Conservation (phyloP, 2,113 vertebrate species). For the Tragelaphus imberbis region DNA sequence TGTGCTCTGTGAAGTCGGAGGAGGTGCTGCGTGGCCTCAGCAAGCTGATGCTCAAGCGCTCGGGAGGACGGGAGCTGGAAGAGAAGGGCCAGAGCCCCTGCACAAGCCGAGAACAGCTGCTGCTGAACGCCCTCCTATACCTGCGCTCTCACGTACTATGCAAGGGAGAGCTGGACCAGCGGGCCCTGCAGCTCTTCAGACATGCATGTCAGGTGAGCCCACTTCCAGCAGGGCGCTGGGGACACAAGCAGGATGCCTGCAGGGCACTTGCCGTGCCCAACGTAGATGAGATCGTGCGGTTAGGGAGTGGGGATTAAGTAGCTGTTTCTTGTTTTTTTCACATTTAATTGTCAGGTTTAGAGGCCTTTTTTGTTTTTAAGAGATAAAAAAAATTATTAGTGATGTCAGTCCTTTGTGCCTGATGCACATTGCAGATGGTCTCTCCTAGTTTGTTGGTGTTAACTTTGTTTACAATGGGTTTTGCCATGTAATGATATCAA, state of each 20-base stretch:
- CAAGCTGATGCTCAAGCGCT: constrained; percentile 80
- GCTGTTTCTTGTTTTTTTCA: not conserved
- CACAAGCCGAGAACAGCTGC: constrained; percentile 82
- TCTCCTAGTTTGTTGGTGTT: not conserved
- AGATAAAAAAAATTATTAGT: not conserved
- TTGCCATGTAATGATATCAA: not conserved
- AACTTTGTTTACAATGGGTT: not conserved
- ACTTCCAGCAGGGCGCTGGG: not conserved
- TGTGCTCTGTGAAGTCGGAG: constrained; percentile 88
- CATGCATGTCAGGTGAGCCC: constrained; percentile 91
- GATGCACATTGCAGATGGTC: not conserved
- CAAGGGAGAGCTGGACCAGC: constrained; percentile 84
- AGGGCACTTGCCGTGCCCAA: not conserved
- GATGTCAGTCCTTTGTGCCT: not conserved
- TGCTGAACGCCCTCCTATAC: constrained; percentile 89
- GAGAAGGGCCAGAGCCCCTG: constrained; percentile 61
- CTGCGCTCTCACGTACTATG: constrained; percentile 87
- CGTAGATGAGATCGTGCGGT: not conserved
- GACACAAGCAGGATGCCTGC: not conserved
- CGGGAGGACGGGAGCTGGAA: constrained; percentile 62
- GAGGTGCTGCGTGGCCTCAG: constrained; percentile 83
- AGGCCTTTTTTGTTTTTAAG: not conserved
- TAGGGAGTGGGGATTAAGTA: not conserved
- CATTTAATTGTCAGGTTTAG: not conserved
- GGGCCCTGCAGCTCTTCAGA: constrained; percentile 87